These are phyloP conservation scores for Ericerus pela DNA, from an alignment of 1,140 invertebrate species.

Conservation along the genomic window DNA sequence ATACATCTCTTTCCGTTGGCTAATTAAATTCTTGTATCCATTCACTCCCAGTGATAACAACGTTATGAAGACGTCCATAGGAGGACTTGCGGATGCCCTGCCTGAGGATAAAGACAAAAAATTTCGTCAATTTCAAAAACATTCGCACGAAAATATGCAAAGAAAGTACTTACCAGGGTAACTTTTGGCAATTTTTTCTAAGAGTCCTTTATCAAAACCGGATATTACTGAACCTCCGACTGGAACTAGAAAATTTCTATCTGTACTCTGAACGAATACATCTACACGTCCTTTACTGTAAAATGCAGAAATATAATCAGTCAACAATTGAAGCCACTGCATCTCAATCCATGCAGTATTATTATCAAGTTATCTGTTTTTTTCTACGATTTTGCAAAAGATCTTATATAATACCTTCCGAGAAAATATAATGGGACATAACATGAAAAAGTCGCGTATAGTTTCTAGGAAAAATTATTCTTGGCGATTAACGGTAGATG, in stretches of 20 bases:
- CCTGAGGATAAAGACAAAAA: constrained; percentile 31
- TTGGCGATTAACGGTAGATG: no score
- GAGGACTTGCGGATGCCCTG: constrained; percentile 55
- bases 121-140: no score
- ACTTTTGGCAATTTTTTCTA: constrained; percentile 51
- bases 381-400: no score
- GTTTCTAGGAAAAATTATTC: no score
- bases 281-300: constrained; percentile 50
- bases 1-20: constrained; percentile 49
- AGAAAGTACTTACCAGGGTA: constrained; percentile 46
- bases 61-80: constrained; percentile 68
- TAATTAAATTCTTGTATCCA: constrained; percentile 48
- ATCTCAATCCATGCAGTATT: no score
- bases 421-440: no score
- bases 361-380: no score
- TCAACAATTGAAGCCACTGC: neutral
- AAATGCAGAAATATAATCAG: constrained; percentile 19
- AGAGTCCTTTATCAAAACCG: constrained; percentile 48
- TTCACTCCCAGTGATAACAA: constrained; percentile 53
- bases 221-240: constrained; percentile 73
- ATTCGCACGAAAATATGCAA: no score
- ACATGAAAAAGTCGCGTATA: no score
- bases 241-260: constrained; percentile 80
- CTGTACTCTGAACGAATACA: constrained; percentile 71
- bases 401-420: no score